Conservation (phyloP, 1,140 invertebrate species). For the Rhynchophorus ferrugineus region DNA sequence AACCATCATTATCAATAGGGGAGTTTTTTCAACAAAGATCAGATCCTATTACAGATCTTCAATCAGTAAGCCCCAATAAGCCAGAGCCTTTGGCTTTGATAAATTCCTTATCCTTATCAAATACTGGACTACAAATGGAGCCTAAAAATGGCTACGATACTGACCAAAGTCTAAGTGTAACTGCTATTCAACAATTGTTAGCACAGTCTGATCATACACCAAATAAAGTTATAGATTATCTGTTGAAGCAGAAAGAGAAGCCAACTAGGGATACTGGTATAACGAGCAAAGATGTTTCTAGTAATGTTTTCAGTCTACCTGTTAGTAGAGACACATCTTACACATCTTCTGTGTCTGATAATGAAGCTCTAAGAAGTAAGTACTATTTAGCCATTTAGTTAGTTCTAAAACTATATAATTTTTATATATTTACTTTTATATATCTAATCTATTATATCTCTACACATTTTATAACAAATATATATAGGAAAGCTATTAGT, state of each 20-base stretch:
- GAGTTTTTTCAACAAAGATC: conserved; percentile 31
- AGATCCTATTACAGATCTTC: conserved; percentile 23
- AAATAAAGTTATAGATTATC: conserved; percentile 18
- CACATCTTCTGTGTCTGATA: conserved; percentile 20
- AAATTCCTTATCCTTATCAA: conserved; percentile 12
- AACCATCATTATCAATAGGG: conserved; percentile 28
- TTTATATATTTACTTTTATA: not conserved
- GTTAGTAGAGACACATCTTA: conserved; percentile 22
- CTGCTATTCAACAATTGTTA: conserved; percentile 22
- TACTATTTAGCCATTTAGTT: not conserved
- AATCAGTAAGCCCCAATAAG: conserved; percentile 22
- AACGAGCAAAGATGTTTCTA: conserved; percentile 1
- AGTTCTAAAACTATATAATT: not conserved
- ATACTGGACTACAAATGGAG: conserved; percentile 2
- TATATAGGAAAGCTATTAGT: no score
- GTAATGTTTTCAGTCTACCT: conserved; percentile 13
- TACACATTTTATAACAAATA: no score
- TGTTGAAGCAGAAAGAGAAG: conserved; percentile 15
- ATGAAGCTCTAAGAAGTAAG: conserved; percentile 16
- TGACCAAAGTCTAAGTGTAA: conserved; percentile 24
- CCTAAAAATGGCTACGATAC: not conserved
- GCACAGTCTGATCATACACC: conserved; percentile 18
- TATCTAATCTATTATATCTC: conserved; percentile 1
- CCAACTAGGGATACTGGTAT: conserved; percentile 1
- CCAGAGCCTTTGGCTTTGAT: conserved; percentile 23